Percentiles rank a stretch among this genome's conserved stretches.
phyloP scores from a whole-genome alignment of 2,113 vertebrate genomes.

The Cygnus atratus region DNA sequence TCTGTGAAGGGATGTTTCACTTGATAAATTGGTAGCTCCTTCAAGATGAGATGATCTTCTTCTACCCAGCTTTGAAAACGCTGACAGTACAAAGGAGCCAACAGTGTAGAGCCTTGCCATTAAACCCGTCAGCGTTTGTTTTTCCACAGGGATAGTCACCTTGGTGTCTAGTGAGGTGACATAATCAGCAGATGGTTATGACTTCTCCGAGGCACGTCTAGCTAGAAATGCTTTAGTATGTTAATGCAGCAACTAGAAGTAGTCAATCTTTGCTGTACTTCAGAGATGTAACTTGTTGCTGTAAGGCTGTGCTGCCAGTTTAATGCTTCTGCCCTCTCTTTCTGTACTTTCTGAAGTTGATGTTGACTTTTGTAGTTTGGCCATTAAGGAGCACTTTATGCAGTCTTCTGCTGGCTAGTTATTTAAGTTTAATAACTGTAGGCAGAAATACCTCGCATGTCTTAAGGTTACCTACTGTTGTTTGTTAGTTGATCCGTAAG shows the following conservation, averaged over 20 bases:
- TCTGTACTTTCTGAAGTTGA: neutral
- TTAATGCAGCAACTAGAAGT: neutral
- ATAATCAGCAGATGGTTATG: neutral
- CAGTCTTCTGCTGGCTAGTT: neutral
- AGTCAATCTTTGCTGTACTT: neutral
- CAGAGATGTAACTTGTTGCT: neutral
- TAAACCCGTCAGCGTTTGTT: neutral
- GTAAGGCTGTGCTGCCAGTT: neutral
- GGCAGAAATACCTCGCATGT: neutral
- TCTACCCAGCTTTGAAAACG: neutral
- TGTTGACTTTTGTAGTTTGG: neutral
- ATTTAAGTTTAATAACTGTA: neutral
- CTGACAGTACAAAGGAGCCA: neutral
- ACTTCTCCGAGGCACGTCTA: neutral
- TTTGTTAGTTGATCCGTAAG: neutral
- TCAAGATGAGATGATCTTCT: neutral
- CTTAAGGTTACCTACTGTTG: no score
- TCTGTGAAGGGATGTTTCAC: neutral
- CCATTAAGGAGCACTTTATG: neutral
- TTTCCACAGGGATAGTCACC: neutral
- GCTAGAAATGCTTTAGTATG: neutral
- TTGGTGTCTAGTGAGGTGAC: neutral
- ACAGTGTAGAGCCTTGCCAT: neutral
- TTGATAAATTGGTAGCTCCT: neutral
- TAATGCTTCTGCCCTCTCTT: neutral